phyloP scores from a whole-genome alignment of 2,888 invertebrate genomes.

The Lasiommata megera region DNA sequence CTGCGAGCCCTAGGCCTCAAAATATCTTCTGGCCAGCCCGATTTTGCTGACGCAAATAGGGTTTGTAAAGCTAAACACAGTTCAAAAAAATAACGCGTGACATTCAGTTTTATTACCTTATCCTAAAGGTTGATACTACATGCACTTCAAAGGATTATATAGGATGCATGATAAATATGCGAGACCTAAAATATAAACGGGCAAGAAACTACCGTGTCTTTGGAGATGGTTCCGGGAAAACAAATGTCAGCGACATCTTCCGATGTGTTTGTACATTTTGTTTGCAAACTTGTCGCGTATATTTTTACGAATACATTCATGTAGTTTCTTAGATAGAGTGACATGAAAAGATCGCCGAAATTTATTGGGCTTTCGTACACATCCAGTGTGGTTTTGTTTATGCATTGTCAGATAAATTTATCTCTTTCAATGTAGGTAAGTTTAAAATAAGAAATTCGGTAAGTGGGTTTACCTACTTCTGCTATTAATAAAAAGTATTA shows the following conservation, averaged over 20 bases:
- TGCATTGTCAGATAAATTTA: neutral
- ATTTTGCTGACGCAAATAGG: too few species aligned
- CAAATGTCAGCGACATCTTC: constrained; percentile 19
- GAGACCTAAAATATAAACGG: constrained; percentile 42
- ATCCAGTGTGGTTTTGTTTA: neutral
- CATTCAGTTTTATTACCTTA: too few species aligned
- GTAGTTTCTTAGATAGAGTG: constrained; percentile 22
- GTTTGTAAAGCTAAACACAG: too few species aligned
- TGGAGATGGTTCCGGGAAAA: constrained; percentile 54
- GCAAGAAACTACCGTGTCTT: constrained; percentile 52
- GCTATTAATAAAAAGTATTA: neutral
- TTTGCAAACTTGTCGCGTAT: constrained; percentile 41
- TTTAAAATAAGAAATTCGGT: neutral
- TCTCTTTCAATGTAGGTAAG: neutral
- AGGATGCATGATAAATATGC: constrained; percentile 45
- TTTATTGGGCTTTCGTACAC: neutral
- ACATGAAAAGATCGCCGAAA: neutral
- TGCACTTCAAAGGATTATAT: too few species aligned
- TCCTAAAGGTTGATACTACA: too few species aligned
- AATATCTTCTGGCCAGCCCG: too few species aligned
- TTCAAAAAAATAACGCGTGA: too few species aligned
- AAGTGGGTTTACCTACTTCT: neutral
- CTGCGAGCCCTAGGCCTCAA: too few species aligned
- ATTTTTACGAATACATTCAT: constrained; percentile 36
- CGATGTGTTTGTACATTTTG: constrained; percentile 28